A percentile compares a stretch with the other conserved stretches of the same genome.
phyloP scores from a whole-genome alignment of 1,140 invertebrate genomes.

The Pomacea maculata region DNA sequence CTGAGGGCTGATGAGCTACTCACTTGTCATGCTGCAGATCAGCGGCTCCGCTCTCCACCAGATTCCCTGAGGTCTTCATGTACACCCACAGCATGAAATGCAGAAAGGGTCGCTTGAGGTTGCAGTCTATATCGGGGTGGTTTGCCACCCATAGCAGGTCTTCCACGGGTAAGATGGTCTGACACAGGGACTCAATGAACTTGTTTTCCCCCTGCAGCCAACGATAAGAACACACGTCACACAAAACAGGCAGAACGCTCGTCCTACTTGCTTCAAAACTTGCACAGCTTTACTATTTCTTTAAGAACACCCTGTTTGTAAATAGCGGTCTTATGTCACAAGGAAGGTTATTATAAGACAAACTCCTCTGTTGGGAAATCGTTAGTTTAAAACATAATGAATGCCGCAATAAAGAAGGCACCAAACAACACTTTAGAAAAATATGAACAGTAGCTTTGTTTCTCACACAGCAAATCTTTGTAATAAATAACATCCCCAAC shows the following conservation, averaged over 20 bases:
- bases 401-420: no score
- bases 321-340: no score
- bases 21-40: slow-evolving; percentile 65
- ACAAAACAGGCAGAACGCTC: neutral
- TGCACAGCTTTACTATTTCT: neutral
- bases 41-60: slow-evolving; percentile 62
- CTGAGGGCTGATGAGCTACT: slow-evolving; percentile 3
- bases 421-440: no score
- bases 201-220: slow-evolving; percentile 63
- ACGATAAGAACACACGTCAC: no score
- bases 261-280: neutral
- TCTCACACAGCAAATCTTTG: no score
- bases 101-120: slow-evolving; percentile 63
- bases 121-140: slow-evolving; percentile 56
- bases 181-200: slow-evolving; percentile 65
- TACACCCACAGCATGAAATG: slow-evolving; percentile 65
- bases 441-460: no score
- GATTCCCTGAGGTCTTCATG: slow-evolving; percentile 59
- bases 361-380: no score
- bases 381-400: no score
- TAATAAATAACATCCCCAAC: no score
- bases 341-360: no score
- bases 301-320: no score
- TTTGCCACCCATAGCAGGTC: slow-evolving; percentile 62
- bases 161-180: slow-evolving; percentile 62